phyloP scores from a whole-genome alignment of 2,113 vertebrate genomes.

The Cathartes aura region DNA sequence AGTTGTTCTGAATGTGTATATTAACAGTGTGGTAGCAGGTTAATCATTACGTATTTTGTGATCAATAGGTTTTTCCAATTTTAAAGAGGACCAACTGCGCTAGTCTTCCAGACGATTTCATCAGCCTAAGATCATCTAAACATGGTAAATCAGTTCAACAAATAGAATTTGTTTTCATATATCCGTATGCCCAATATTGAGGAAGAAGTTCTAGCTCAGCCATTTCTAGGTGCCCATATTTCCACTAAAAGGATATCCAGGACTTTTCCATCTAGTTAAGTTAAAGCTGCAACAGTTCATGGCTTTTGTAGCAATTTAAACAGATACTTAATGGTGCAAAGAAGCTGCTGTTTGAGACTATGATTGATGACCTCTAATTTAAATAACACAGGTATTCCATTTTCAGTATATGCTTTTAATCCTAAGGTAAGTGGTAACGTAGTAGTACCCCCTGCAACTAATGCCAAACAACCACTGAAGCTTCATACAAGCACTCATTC shows the following conservation, averaged over 20 bases:
- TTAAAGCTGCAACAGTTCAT: neutral
- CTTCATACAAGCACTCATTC: neutral
- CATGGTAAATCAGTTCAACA: neutral
- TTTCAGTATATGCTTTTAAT: neutral
- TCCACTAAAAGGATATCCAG: neutral
- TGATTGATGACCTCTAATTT: neutral
- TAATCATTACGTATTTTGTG: conserved; percentile 28
- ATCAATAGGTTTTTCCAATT: conserved; percentile 19
- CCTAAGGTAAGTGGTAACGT: neutral
- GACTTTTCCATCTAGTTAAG: neutral
- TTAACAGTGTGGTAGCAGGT: neutral
- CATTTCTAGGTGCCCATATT: neutral
- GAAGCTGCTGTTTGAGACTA: neutral
- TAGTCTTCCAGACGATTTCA: neutral
- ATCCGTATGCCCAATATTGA: neutral
- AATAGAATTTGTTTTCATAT: neutral
- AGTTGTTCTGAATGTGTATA: neutral
- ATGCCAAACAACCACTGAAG: neutral
- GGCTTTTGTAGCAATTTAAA: neutral
- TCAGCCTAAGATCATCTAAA: neutral
- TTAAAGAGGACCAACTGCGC: neutral
- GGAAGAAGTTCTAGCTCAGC: neutral
- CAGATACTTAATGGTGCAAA: neutral
- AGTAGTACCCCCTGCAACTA: neutral
- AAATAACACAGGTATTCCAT: neutral